phyloP scores from a whole-genome alignment of 2,888 invertebrate genomes.

The Ormyrus thymus region DNA sequence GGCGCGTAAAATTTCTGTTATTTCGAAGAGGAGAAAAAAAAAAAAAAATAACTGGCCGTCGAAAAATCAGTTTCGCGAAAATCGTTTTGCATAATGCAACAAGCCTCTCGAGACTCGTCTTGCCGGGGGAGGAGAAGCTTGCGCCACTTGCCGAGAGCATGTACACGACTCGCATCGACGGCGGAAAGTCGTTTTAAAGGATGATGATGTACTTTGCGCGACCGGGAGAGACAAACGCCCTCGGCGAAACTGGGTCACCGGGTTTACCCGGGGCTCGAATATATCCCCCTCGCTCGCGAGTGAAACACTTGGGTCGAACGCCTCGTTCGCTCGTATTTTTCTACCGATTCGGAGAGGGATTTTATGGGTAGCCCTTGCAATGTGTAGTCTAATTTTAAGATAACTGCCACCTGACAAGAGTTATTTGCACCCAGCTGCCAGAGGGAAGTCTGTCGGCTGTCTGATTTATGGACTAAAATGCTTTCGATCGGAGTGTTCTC shows the following conservation, averaged over 20 bases:
- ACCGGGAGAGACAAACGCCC: constrained; percentile 23
- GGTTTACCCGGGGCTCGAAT: constrained; percentile 33
- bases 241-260: constrained; percentile 43
- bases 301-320: constrained; percentile 50
- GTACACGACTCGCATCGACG: constrained; percentile 23
- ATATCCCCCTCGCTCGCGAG: constrained; percentile 7
- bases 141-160: neutral
- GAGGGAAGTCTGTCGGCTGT: neutral
- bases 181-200: constrained; percentile 49
- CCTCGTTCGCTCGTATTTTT: constrained; percentile 14
- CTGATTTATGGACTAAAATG: neutral
- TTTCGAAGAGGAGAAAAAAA: too few relatives aligned
- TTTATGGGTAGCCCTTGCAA: constrained; percentile 32
- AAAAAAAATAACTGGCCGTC: too few relatives aligned
- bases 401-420: neutral
- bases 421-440: neutral
- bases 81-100: constrained; percentile 30
- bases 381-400: constrained; percentile 36
- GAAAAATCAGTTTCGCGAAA: constrained; percentile 19
- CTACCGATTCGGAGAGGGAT: neutral
- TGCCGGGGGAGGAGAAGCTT: neutral
- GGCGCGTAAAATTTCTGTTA: too few relatives aligned
- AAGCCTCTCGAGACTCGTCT: neutral
- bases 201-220: constrained; percentile 44
- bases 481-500: constrained; percentile 1